Evolutionary conservation across 2,797 vertebrate species (phyloP).

Genomic region (Phoebastria nigripes): DNA sequence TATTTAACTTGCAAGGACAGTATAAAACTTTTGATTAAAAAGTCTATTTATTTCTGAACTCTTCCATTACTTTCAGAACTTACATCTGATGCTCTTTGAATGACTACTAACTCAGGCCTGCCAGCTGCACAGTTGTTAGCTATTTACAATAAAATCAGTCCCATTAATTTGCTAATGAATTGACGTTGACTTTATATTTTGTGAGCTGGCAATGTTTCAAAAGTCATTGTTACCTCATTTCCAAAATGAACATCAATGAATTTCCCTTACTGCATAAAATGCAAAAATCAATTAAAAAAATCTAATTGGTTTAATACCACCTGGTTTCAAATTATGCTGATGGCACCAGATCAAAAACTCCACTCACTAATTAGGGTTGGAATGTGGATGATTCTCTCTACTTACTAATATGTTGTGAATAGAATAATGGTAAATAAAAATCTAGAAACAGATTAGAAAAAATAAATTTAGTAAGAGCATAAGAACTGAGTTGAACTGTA

Average conservation of each 20-base stretch:
- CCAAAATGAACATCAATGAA: slow-evolving; percentile 37
- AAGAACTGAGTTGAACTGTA: background rate
- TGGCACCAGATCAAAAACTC: background rate
- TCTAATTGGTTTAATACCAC: slow-evolving; percentile 39
- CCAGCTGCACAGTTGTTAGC: slow-evolving; percentile 16
- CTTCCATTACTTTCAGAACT: background rate
- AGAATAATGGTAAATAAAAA: background rate
- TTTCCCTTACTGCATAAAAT: slow-evolving; percentile 28
- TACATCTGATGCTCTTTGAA: background rate
- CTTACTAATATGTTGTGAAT: background rate
- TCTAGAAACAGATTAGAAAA: background rate
- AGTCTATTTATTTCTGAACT: background rate
- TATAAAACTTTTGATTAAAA: background rate
- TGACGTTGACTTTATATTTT: slow-evolving; percentile 64
- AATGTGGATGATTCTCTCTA: background rate
- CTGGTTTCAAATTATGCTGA: slow-evolving; percentile 29
- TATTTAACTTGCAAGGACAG: background rate
- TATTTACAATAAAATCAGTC: slow-evolving; percentile 55
- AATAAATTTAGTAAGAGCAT: background rate
- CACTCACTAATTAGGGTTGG: background rate
- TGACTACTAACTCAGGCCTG: background rate
- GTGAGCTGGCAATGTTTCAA: slow-evolving; percentile 32
- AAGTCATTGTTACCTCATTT: slow-evolving; percentile 58
- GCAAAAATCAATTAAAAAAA: slow-evolving; percentile 50
- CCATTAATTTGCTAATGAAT: slow-evolving; percentile 68